These are phyloP conservation scores for Philonicus albiceps DNA, from an alignment of 2,888 invertebrate genomes.

Conservation along the genomic window DNA sequence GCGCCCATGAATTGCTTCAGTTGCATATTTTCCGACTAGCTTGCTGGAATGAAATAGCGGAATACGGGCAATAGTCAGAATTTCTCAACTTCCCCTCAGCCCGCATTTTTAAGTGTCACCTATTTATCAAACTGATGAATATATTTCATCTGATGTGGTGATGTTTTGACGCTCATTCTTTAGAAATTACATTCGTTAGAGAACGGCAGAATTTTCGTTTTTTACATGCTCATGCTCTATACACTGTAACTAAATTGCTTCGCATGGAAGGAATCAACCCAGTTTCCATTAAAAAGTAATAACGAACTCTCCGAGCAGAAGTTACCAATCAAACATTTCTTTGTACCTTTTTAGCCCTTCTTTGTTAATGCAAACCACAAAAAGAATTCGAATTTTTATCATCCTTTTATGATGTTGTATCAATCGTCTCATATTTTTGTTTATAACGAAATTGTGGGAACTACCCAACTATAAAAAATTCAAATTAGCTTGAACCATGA, in stretches of 20 bases:
- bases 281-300: neutral
- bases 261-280: neutral
- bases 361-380: neutral
- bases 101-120: neutral
- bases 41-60: neutral
- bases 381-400: neutral
- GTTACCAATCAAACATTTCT: neutral
- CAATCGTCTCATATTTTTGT: no score
- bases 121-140: neutral
- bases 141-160: neutral
- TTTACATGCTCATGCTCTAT: neutral
- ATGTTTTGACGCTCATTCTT: neutral
- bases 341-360: neutral
- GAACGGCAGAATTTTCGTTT: neutral
- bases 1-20: neutral
- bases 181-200: neutral
- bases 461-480: no score
- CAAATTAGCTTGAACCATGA: no score
- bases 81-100: neutral
- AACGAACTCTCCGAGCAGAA: neutral
- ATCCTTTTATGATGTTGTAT: no score
- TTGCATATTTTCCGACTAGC: neutral
- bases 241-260: neutral
- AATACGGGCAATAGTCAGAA: neutral
- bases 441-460: no score